phyloP scores from a whole-genome alignment of 2,113 vertebrate species.

The Manacus vitellinus region DNA sequence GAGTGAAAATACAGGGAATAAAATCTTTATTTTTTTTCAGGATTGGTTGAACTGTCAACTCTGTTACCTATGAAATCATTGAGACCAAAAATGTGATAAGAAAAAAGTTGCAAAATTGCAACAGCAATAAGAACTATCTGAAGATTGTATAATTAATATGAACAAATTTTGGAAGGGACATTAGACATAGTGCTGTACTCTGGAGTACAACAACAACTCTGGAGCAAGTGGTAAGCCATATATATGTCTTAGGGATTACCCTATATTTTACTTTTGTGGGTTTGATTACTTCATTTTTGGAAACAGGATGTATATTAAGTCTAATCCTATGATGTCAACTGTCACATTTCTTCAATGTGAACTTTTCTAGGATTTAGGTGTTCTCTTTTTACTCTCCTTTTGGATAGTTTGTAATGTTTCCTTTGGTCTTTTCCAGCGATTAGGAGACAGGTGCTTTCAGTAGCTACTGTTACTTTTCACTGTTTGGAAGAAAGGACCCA shows the following conservation, averaged over 20 bases:
- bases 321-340: fast-evolving
- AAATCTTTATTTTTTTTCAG: not conserved
- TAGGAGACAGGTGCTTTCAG: not conserved
- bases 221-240: not conserved
- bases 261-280: not conserved
- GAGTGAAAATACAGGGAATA: not conserved
- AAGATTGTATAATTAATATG: not conserved
- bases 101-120: not conserved
- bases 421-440: not conserved
- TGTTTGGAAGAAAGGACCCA: not conserved
- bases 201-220: not conserved
- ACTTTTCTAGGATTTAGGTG: not conserved
- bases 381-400: not conserved
- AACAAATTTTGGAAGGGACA: not conserved
- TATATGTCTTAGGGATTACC: fast-evolving
- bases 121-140: not conserved
- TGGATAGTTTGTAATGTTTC: not conserved
- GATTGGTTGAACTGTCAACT: not conserved
- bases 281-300: not conserved
- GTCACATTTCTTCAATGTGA: not conserved
- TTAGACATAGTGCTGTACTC: not conserved
- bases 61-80: not conserved
- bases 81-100: not conserved
- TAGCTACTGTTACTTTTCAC: not conserved
- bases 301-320: not conserved